These are phyloP conservation scores for Heliconius hortense DNA, from an alignment of 2,888 invertebrate genomes.

Conservation along the genomic window DNA sequence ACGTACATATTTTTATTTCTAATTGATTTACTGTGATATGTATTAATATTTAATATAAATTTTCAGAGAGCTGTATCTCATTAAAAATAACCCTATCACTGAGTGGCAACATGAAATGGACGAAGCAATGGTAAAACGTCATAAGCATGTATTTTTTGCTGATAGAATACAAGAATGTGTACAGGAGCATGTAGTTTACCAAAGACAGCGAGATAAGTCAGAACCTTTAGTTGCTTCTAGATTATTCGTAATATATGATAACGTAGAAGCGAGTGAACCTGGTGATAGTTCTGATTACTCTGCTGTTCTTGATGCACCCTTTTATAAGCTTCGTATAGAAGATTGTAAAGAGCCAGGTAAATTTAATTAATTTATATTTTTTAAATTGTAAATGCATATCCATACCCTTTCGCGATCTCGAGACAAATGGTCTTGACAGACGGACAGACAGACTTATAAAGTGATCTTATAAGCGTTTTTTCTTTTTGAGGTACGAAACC, in stretches of 20 bases:
- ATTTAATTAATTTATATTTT: not conserved
- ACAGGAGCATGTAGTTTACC: conserved; percentile 83
- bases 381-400: too few species aligned
- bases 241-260: conserved; percentile 87
- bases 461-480: too few species aligned
- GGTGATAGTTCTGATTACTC: conserved; percentile 83
- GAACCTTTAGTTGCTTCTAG: conserved; percentile 84
- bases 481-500: too few species aligned
- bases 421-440: too few species aligned
- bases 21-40: not conserved
- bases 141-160: conserved; percentile 85
- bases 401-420: too few species aligned
- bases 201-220: conserved; percentile 54
- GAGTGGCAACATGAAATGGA: conserved; percentile 77
- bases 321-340: conserved; percentile 84
- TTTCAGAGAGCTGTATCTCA: conserved; percentile 78
- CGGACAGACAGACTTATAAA: too few species aligned
- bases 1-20: not conserved
- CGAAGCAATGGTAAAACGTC: conserved; percentile 78
- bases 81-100: conserved; percentile 75
- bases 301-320: conserved; percentile 81
- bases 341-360: conserved; percentile 74
- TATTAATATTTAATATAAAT: not conserved
- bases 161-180: conserved; percentile 87
- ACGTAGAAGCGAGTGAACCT: conserved; percentile 86